Percentiles rank a stretch among this genome's conserved stretches.
These are phyloP conservation scores for Tyto alba DNA, from an alignment of 2,113 vertebrate species.

Conservation along the genomic window DNA sequence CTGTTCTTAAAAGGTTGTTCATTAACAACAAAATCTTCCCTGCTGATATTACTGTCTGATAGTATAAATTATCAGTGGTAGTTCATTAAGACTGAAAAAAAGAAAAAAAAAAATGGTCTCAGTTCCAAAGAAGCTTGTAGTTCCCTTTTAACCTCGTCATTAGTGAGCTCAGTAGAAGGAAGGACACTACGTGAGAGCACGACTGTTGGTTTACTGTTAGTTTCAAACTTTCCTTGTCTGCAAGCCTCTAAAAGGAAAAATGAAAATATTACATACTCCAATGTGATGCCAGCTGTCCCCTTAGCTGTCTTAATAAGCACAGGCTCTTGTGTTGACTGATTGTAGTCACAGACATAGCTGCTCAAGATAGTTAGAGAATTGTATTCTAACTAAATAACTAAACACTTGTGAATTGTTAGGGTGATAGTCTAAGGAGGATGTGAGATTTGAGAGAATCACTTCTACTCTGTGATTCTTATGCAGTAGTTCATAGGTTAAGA, in stretches of 20 bases:
- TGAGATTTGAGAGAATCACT: neutral
- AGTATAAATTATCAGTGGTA: neutral
- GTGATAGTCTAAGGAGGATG: neutral
- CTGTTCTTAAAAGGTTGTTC: neutral
- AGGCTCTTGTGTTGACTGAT: neutral
- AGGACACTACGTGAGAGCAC: rapidly evolving
- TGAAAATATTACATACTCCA: neutral
- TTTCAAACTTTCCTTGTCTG: neutral
- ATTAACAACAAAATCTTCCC: neutral
- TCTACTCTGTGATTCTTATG: neutral
- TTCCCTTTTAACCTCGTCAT: neutral
- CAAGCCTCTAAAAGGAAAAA: neutral
- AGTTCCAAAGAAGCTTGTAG: neutral
- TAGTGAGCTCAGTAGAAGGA: neutral
- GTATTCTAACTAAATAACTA: neutral
- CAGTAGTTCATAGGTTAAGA: neutral
- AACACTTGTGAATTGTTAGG: neutral
- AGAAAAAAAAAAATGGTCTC: neutral
- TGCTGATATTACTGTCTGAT: neutral
- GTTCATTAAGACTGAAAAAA: neutral
- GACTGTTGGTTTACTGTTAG: neutral
- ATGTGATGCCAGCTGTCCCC: neutral
- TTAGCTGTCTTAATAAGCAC: neutral
- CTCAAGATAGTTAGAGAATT: neutral
- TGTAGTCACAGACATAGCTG: neutral